Conservation (phyloP, 2,797 vertebrate species). For the Mastacembelus armatus region DNA sequence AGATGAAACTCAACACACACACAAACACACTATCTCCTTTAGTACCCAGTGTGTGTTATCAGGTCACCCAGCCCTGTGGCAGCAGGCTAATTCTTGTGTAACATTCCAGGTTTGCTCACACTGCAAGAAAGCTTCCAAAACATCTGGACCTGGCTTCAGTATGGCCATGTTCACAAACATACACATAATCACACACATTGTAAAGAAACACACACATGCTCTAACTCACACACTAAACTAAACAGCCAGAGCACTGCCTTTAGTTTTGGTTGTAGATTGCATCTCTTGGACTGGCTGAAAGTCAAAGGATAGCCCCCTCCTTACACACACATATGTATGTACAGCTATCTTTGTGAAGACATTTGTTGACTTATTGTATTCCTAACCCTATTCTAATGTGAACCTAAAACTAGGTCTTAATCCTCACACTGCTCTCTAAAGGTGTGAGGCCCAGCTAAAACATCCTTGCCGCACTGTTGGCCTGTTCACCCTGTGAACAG, state of each 20-base stretch:
- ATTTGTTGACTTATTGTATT: too few relatives aligned
- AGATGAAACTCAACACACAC: slow-evolving; percentile 13
- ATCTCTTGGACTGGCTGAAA: background rate
- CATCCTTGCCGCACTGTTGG: too few relatives aligned
- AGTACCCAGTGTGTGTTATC: slow-evolving; percentile 33
- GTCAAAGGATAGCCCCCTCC: too few relatives aligned
- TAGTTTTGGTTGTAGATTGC: slow-evolving; percentile 9
- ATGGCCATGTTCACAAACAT: background rate
- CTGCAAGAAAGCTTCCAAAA: slow-evolving; percentile 36
- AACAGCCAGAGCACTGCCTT: background rate
- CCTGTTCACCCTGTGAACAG: too few relatives aligned
- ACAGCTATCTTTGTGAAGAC: too few relatives aligned
- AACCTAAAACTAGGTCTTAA: too few relatives aligned
- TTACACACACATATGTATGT: background rate
- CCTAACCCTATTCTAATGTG: too few relatives aligned
- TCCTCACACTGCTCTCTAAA: too few relatives aligned
- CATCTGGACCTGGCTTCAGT: slow-evolving; percentile 45
- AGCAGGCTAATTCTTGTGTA: slow-evolving; percentile 44
- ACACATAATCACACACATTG: background rate
- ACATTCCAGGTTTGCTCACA: slow-evolving; percentile 35
- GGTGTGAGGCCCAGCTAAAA: too few relatives aligned
- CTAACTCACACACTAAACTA: background rate
- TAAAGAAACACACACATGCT: background rate
- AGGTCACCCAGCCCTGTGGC: slow-evolving; percentile 10
- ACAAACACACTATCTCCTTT: background rate